Conservation (phyloP, 2,888 invertebrate species). For the Xylocampa areola region DNA sequence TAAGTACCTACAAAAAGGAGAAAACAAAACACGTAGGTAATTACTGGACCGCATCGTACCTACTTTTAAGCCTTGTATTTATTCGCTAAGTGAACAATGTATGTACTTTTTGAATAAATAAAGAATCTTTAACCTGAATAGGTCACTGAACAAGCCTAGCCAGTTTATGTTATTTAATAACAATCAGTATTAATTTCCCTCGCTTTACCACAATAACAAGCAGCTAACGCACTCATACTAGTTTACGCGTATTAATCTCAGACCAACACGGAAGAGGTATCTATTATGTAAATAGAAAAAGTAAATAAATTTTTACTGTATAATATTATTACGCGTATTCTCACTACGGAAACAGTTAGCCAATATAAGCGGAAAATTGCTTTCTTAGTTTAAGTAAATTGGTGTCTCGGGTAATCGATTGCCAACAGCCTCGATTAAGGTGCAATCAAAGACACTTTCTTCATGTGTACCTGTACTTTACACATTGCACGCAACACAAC, state of each 20-base stretch:
- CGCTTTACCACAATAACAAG: constrained; percentile 6
- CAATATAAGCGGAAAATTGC: constrained; percentile 38
- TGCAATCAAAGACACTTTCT: constrained; percentile 45
- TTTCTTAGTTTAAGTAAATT: constrained; percentile 27
- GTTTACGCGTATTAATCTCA: background rate
- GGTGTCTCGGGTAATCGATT: constrained; percentile 18
- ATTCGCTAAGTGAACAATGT: too few relatives aligned
- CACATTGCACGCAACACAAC: constrained; percentile 38
- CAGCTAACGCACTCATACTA: constrained; percentile 4
- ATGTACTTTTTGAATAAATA: too few relatives aligned
- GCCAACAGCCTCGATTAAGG: constrained; percentile 5
- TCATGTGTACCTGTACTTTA: constrained; percentile 5
- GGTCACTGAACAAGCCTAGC: too few relatives aligned
- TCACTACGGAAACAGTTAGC: constrained; percentile 30
- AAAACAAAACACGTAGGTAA: too few relatives aligned
- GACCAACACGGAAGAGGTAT: constrained; percentile 14
- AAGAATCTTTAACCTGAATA: too few relatives aligned
- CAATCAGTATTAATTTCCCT: background rate
- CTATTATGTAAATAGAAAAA: constrained; percentile 35
- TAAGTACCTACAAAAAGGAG: too few relatives aligned
- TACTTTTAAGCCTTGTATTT: too few relatives aligned
- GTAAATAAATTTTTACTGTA: constrained; percentile 24
- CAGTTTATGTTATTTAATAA: too few relatives aligned
- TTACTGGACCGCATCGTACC: too few relatives aligned
- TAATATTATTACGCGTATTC: constrained; percentile 21